These are phyloP conservation scores for Holacanthella duospinosa DNA, from an alignment of 2,888 invertebrate species.

Conservation along the genomic window DNA sequence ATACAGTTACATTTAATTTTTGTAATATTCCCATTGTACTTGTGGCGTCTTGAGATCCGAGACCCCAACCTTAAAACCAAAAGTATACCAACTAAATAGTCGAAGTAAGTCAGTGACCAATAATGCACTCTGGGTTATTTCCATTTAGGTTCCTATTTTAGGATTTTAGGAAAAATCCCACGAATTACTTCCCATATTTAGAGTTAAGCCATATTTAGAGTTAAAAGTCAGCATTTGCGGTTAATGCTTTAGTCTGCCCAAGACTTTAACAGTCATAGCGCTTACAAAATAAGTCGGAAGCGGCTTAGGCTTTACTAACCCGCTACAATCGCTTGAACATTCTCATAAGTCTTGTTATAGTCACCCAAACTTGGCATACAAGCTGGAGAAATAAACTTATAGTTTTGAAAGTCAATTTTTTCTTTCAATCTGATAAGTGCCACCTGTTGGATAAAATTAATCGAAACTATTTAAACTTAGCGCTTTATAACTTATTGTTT, in stretches of 20 bases:
- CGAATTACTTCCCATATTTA: no score
- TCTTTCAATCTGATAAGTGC: constrained; percentile 21
- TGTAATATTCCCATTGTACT: constrained; percentile 22
- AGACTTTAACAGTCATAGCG: no score
- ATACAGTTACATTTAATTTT: constrained; percentile 30
- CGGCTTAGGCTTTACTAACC: constrained; percentile 24
- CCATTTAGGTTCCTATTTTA: no score
- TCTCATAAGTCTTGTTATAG: constrained; percentile 18
- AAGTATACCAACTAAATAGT: not conserved
- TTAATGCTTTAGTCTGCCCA: no score
- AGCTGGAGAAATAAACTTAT: constrained; percentile 14
- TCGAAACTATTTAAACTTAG: not conserved
- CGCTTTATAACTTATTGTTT: not conserved
- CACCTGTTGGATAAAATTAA: not conserved
- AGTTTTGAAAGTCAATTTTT: constrained; percentile 20
- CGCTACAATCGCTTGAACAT: constrained; percentile 14
- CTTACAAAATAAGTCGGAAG: no score
- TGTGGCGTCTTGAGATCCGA: constrained; percentile 15
- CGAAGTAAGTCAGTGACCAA: no score
- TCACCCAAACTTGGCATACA: constrained; percentile 18
- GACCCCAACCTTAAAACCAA: constrained; percentile 29
- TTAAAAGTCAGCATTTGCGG: no score
- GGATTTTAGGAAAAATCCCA: no score
- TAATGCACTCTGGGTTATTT: no score
- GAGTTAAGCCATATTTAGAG: no score